A percentile compares a stretch with the other conserved stretches of the same genome.
These are phyloP conservation scores for Hypercompe scribonia DNA, from an alignment of 2,888 invertebrate genomes.

Conservation along the genomic window DNA sequence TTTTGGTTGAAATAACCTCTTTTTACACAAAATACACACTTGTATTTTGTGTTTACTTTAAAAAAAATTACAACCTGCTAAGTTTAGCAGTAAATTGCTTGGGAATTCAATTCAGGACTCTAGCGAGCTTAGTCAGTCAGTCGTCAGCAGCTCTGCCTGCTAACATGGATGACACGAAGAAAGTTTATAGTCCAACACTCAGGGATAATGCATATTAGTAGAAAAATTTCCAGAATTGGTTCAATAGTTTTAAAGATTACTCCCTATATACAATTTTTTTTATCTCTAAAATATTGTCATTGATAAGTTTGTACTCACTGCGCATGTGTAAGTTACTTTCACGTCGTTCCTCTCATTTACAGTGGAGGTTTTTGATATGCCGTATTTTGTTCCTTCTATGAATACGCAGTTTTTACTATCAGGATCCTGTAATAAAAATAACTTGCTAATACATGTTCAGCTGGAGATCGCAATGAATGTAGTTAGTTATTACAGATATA, in stretches of 20 bases:
- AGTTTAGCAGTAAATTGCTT: not conserved
- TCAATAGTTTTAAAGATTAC: too few relatives aligned
- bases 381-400: constrained; percentile 19
- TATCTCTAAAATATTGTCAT: too few relatives aligned
- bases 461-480: not conserved
- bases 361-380: constrained; percentile 14
- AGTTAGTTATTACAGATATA: too few relatives aligned
- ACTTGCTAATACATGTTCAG: not conserved
- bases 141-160: too few relatives aligned
- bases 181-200: too few relatives aligned
- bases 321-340: constrained; percentile 45
- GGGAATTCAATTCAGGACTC: not conserved
- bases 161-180: too few relatives aligned
- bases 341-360: not conserved
- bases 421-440: constrained; percentile 38
- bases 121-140: not conserved
- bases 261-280: too few relatives aligned
- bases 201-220: too few relatives aligned
- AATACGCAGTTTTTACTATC: constrained; percentile 30
- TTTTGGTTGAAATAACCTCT: too few relatives aligned
- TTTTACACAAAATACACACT: too few relatives aligned
- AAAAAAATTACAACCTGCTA: not conserved
- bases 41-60: too few relatives aligned
- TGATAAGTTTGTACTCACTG: constrained; percentile 45
- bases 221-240: too few relatives aligned